Percentiles rank a stretch among this genome's conserved stretches.
Conservation (phyloP, 1,140 invertebrate genomes). For the Bombus consobrinus region DNA sequence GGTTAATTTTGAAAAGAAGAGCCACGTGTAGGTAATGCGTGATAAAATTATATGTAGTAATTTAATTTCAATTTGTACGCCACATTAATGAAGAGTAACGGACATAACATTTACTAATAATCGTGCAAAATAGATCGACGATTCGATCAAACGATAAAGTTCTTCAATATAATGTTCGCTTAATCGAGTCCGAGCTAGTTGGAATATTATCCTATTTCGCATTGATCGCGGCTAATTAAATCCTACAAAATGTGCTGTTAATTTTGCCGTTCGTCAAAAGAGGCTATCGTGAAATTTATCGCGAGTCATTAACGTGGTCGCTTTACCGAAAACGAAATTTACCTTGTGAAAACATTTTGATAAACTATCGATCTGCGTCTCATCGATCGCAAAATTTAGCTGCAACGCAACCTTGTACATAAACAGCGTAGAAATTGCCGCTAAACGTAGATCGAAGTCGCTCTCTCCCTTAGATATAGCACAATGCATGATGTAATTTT, state of each 20-base stretch:
- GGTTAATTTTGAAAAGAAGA: neutral
- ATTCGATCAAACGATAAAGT: constrained; percentile 8
- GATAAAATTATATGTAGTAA: neutral
- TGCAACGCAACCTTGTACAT: neutral
- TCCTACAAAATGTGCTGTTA: neutral
- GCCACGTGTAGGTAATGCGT: neutral
- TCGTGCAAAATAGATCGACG: neutral
- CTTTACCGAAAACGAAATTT: neutral
- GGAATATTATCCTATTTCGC: neutral
- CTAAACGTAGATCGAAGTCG: neutral
- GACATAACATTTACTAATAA: constrained; percentile 30
- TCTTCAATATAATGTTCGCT: constrained; percentile 14
- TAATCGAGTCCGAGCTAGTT: neutral
- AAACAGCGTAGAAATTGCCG: too few species aligned
- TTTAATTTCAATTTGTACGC: constrained; percentile 2
- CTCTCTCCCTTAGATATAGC: neutral
- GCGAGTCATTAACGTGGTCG: neutral
- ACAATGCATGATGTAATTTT: neutral
- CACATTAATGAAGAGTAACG: neutral
- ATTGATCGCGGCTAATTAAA: constrained; percentile 27
- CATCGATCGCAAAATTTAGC: neutral
- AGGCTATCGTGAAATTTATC: neutral
- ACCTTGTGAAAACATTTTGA: neutral
- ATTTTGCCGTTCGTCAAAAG: neutral
- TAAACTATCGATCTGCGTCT: neutral